A percentile compares a stretch with the other conserved stretches of the same genome.
Conservation (phyloP, 2,113 vertebrate species). For the Neodon shergylaensis region DNA sequence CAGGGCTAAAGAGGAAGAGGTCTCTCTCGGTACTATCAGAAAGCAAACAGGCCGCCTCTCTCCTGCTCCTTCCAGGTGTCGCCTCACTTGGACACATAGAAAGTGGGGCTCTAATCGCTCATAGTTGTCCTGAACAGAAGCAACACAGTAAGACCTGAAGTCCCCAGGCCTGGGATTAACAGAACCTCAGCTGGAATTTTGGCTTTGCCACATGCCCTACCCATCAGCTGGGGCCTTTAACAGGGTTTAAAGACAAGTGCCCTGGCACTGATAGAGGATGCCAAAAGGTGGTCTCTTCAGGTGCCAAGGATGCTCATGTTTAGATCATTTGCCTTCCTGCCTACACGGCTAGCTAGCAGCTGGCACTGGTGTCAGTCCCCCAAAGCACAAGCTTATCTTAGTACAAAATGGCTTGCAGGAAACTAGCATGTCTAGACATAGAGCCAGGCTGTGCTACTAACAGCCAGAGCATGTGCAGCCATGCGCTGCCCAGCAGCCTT, state of each 20-base stretch:
- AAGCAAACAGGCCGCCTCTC: background rate
- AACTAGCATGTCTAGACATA: background rate
- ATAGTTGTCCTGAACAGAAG: background rate
- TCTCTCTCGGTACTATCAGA: background rate
- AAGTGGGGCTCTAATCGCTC: background rate
- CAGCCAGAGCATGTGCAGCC: too few relatives aligned
- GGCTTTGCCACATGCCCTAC: background rate
- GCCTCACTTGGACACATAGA: background rate
- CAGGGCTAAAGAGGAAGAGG: background rate
- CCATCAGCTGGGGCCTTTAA: background rate
- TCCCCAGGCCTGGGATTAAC: background rate
- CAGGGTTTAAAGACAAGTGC: background rate
- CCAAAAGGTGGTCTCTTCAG: accelerated
- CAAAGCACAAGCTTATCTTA: background rate
- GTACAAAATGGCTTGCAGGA: background rate
- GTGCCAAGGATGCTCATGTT: background rate
- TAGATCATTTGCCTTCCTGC: background rate
- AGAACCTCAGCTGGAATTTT: background rate
- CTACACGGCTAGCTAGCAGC: background rate
- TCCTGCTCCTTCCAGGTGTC: background rate
- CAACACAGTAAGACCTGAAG: background rate
- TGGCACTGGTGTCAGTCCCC: background rate
- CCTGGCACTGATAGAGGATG: background rate
- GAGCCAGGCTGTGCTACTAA: accelerated
- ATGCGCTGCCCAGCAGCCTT: accelerated